A percentile compares a stretch with the other conserved stretches of the same genome.
phyloP scores from a whole-genome alignment of 1,140 invertebrate genomes.

The Zaprionus capensis region DNA sequence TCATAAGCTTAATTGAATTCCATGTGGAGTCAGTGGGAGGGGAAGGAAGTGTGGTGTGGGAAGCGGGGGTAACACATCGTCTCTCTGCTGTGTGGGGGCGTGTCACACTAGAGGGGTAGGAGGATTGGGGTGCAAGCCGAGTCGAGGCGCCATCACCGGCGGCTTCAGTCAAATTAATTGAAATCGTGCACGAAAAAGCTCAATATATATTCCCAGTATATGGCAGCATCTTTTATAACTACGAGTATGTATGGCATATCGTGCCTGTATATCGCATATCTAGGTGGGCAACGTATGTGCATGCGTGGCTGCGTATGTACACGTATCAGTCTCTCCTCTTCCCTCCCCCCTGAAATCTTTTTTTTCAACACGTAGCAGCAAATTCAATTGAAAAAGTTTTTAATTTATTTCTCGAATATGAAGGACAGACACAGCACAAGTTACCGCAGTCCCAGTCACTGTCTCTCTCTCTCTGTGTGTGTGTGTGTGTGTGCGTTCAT shows the following conservation, averaged over 20 bases:
- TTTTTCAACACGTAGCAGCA: conserved; percentile 47
- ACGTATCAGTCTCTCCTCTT: not conserved
- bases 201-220: conserved; percentile 5
- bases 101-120: not conserved
- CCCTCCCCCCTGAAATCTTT: not conserved
- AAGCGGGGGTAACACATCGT: not conserved
- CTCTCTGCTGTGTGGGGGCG: not conserved
- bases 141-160: not conserved
- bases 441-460: conserved; percentile 28
- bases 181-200: conserved; percentile 38
- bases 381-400: conserved; percentile 75
- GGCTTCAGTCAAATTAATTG: conserved; percentile 27
- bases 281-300: not conserved
- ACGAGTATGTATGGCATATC: not conserved
- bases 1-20: conserved; percentile 73
- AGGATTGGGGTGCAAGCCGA: conserved; percentile 26
- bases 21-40: not conserved
- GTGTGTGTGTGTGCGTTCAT: not conserved
- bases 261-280: too few species aligned
- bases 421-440: conserved; percentile 36
- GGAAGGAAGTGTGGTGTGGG: not conserved
- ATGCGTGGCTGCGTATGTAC: not conserved
- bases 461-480: not conserved
- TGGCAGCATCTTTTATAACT: not conserved
- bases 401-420: conserved; percentile 72